Conservation (phyloP, 1,140 invertebrate genomes). For the Schlechtendalia chinensis region DNA sequence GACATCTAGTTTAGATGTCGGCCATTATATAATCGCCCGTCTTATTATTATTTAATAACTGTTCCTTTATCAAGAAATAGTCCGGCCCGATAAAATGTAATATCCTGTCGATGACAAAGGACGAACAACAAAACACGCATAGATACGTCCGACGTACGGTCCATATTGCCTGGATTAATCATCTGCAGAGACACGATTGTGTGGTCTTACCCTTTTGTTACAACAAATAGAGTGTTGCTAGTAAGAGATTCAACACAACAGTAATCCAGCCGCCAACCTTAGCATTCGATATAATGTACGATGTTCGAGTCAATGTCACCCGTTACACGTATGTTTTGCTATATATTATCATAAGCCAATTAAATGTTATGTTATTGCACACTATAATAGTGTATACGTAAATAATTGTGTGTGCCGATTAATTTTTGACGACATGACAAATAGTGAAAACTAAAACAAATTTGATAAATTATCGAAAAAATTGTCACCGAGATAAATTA, state of each 20-base stretch:
- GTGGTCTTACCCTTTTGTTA: slow-evolving; percentile 9
- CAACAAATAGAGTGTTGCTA: slow-evolving; percentile 12
- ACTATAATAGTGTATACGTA: no score
- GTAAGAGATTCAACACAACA: slow-evolving; percentile 5
- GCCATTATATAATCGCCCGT: background rate
- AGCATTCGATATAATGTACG: background rate
- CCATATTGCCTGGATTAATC: background rate
- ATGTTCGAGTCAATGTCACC: no score
- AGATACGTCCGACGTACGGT: background rate
- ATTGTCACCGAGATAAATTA: no score
- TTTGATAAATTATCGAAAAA: no score
- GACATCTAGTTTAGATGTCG: background rate
- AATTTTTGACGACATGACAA: no score
- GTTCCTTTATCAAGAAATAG: slow-evolving; percentile 6
- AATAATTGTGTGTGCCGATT: no score
- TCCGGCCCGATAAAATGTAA: background rate
- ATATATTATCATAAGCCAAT: no score
- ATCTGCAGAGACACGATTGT: slow-evolving; percentile 7
- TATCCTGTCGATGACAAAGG: background rate
- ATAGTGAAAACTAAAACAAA: no score
- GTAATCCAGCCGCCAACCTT: background rate
- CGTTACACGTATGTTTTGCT: no score
- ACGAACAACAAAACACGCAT: background rate
- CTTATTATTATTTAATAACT: background rate
- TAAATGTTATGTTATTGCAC: no score